Evolutionary conservation across 2,888 invertebrate genomes (phyloP).

Genomic region (Agriopis aurantiaria): DNA sequence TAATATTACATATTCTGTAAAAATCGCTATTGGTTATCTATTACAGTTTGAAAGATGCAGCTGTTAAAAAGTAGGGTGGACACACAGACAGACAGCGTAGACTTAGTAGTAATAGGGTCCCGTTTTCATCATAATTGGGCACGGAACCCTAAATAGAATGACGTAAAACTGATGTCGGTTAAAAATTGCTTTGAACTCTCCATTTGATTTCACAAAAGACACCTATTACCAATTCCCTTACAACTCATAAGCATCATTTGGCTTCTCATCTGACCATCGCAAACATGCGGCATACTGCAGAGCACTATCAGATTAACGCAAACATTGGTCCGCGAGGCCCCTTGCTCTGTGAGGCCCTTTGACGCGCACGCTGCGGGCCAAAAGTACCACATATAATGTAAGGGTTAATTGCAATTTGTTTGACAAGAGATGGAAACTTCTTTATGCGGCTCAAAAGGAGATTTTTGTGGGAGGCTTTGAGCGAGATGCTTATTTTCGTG

Average conservation of each 20-base stretch:
- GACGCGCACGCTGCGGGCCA: conserved; percentile 51
- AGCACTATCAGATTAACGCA: conserved; percentile 77
- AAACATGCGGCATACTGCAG: conserved; percentile 77
- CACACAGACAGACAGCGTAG: too few relatives aligned
- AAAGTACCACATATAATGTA: conserved; percentile 54
- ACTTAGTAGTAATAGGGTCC: too few relatives aligned
- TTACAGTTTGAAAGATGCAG: too few relatives aligned
- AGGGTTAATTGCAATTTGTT: conserved; percentile 74
- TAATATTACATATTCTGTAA: too few relatives aligned
- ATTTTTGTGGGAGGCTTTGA: conserved; percentile 15
- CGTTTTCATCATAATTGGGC: too few relatives aligned
- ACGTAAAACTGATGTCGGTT: not conserved
- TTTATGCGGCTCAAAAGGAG: conserved; percentile 50
- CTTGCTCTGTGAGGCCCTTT: conserved; percentile 52
- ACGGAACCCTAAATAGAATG: too few relatives aligned
- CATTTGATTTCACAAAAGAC: conserved; percentile 7
- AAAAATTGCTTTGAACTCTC: conserved; percentile 10
- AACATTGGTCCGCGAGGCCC: conserved; percentile 62
- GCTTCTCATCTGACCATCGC: conserved; percentile 41
- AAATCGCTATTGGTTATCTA: too few relatives aligned
- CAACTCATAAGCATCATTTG: conserved; percentile 56
- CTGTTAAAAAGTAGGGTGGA: too few relatives aligned
- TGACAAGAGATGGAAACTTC: conserved; percentile 53
- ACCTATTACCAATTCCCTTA: conserved; percentile 34
- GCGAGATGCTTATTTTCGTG: conserved; percentile 17